Base-by-base conservation (phyloP, 1,140 invertebrate species). In the Drosophila bocki region DNA sequence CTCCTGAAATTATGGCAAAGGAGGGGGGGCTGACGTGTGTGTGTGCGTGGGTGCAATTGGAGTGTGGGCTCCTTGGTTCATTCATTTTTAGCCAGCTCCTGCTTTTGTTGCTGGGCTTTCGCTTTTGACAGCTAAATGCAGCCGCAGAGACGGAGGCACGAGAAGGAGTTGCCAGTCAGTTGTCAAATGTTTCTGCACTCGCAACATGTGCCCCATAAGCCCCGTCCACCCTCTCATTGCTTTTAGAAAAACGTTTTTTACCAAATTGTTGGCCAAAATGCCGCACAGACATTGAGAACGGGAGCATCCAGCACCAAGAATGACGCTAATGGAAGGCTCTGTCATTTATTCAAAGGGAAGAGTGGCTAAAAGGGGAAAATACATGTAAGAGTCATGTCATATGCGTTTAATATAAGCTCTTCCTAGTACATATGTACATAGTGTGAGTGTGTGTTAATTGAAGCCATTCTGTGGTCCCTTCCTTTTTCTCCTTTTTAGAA, bases 41-140 rank as follows among this genome's bases (percentile, higher is more conserved):
- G 48, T 45, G 39, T 74, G 82, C 68, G 82, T 83, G 84, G 72
- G 77, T 88, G 83, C 62, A 61, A 29, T 32, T 22, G 32, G 54
- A 35, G 56, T 37, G 48, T 29, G 64, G 61, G 64, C 39, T 58
- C 48, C 58, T 47, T 45, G 67, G 50, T 41, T 32, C 19, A 35
- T 62, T 54, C 59, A 50, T 72, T 53, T 35, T 51, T 57, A 70
- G 56, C 44, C 54, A 32, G 50, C 54, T 60, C 13, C n/a, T 68
- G 62, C 65, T 63, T 64, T 80, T 68, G 71, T 63, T 83, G 54
- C 71, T 75, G 69, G 75, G 80, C 76, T 79, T 88, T 88, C 63
- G 68, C 70, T 81, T 88, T 81, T 88, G 84, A 88, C 84, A 88
- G 84, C 85, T 88, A 88, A 88, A 88, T 88, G 84, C 85, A 88